phyloP scores from a whole-genome alignment of 2,113 vertebrate species.

The Dromas ardeola region DNA sequence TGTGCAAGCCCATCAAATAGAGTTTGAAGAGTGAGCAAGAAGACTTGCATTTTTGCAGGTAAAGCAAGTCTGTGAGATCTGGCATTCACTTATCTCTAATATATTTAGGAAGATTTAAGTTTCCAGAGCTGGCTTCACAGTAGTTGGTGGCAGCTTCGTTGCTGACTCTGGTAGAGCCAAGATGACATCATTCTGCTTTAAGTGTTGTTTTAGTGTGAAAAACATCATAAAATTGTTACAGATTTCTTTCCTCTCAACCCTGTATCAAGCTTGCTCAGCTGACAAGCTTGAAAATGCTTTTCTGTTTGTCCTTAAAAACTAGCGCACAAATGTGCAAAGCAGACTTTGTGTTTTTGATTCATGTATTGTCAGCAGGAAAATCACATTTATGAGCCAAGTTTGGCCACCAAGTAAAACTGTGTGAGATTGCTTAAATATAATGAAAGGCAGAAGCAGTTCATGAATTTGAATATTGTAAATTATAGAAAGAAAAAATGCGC shows the following conservation, averaged over 20 bases:
- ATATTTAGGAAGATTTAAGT: not conserved
- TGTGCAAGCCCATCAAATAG: not conserved
- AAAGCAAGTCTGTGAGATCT: not conserved
- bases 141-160: not conserved
- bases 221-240: slow-evolving; percentile 16
- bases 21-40: not conserved
- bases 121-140: not conserved
- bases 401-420: not conserved
- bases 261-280: not conserved
- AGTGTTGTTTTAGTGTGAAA: slow-evolving; percentile 31
- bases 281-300: not conserved
- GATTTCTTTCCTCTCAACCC: not conserved
- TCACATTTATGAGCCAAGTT: not conserved
- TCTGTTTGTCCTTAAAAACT: slow-evolving; percentile 2
- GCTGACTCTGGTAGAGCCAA: slow-evolving; percentile 5
- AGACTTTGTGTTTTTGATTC: not conserved
- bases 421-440: not conserved
- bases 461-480: not conserved
- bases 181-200: slow-evolving; percentile 32
- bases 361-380: not conserved
- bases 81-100: not conserved
- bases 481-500: not conserved
- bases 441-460: slow-evolving; percentile 16
- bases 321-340: not conserved
- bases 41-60: not conserved